Evolutionary conservation across 2,888 invertebrate species (phyloP).

Genomic region (Campoletis raptor): DNA sequence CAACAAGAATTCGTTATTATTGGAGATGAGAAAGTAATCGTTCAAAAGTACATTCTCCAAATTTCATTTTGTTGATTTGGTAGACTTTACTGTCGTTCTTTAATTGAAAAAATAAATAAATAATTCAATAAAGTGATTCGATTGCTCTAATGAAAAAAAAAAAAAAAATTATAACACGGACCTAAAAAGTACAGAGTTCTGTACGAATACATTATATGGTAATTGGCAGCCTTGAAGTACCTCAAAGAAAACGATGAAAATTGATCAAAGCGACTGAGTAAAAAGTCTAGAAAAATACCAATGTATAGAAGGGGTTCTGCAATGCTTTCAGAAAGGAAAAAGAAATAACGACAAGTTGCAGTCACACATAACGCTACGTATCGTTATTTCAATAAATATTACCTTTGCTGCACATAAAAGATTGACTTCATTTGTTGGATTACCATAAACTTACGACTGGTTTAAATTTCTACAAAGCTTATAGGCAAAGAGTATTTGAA

Average conservation of each 20-base stretch:
- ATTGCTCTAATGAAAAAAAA: not conserved
- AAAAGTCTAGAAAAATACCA: not conserved
- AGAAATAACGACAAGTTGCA: not conserved
- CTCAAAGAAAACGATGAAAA: constrained; percentile 7
- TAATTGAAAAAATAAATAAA: too few relatives aligned
- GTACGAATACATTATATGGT: not conserved
- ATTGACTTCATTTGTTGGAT: not conserved
- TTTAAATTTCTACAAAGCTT: not conserved
- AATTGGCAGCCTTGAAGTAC: not conserved
- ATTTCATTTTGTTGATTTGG: not conserved
- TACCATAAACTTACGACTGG: not conserved
- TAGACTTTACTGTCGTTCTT: not conserved
- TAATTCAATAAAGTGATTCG: not conserved
- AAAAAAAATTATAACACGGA: not conserved
- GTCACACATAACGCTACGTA: not conserved
- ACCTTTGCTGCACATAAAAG: not conserved
- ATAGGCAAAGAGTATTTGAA: not conserved
- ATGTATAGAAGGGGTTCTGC: not conserved
- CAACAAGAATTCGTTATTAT: not conserved
- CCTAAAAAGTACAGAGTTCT: not conserved
- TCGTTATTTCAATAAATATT: not conserved
- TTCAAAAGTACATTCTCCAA: constrained; percentile 13
- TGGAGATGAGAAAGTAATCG: constrained; percentile 34
- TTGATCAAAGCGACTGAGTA: not conserved
- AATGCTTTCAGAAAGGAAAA: not conserved